Conservation (phyloP, 2,888 invertebrate genomes). For the Coenonympha glycerion region DNA sequence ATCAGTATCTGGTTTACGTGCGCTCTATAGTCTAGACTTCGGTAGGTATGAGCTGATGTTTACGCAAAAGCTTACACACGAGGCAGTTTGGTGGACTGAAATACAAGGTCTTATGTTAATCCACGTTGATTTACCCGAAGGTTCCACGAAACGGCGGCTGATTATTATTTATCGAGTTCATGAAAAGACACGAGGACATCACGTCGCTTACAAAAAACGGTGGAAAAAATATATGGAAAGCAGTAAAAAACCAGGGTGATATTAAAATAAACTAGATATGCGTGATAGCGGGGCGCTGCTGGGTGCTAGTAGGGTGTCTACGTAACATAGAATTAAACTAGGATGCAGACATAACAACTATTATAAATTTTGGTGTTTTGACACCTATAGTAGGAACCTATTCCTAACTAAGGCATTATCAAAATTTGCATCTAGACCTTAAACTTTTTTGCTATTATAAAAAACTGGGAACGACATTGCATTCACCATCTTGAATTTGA, state of each 20-base stretch:
- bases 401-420: not conserved
- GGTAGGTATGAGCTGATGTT: too few species aligned
- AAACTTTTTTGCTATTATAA: too few species aligned
- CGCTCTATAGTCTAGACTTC: too few species aligned
- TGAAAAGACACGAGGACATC: slow-evolving; percentile 48
- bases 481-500: too few species aligned
- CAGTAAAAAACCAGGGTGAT: slow-evolving; percentile 61
- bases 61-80: too few species aligned
- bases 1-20: too few species aligned
- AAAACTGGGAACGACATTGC: too few species aligned
- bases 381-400: too few species aligned
- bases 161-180: slow-evolving; percentile 37
- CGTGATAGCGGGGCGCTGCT: slow-evolving; percentile 47
- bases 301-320: slow-evolving; percentile 30
- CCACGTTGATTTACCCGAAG: slow-evolving; percentile 32
- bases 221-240: slow-evolving; percentile 43
- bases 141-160: slow-evolving; percentile 29
- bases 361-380: too few species aligned
- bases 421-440: too few species aligned
- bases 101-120: slow-evolving; percentile 51
- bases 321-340: not conserved
- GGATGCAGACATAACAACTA: not conserved
- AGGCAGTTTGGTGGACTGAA: too few species aligned
- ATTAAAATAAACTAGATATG: slow-evolving; percentile 62
- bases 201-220: slow-evolving; percentile 52